Base-by-base conservation (phyloP, 2,113 vertebrate species). In the Takifugu flavidus region DNA sequence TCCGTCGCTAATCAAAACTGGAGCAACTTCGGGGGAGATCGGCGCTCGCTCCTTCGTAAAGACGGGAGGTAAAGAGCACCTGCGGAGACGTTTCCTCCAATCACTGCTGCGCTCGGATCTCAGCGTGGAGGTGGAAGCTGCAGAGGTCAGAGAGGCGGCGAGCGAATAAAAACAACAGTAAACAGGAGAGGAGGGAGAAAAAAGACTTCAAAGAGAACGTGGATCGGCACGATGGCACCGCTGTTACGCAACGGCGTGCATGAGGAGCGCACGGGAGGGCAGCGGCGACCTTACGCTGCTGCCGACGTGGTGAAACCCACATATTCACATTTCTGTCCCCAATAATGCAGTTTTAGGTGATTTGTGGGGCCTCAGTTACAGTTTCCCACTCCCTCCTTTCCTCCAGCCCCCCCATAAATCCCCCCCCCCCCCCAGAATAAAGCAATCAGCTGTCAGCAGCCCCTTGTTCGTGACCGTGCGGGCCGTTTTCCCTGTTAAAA, bases 361-460 rank as follows among this genome's bases (percentile, higher is more conserved):
- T 75, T 68, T 64, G 13, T 70, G 74, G 59, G 67, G 63, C 50
- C 70, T 65, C n/a, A 20, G 54, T 76, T 52, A 70, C 53, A 25
- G 31, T 56, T 31, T 61, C 53, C 25, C 51, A 11, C 64, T 71
- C 31, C 55, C 42, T 75, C 53, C 13, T 69, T 67, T 56, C 64
- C 50, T 66, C 55, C 62, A 46, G 42, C 45, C 53, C 53, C 62
- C 49, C 58, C 67, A 65, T 59, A 46, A 73, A 74, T 59, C 59
- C 61, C 53, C 3, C 60, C 61, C 56, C 8, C 46, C 49, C 71
- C 53, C 49, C 57, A 65, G 61, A 76, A 62, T 62, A 56, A 78
- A 83, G 58, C 78, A 75, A 75, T 80, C 74, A 1, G 13, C 81
- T 80, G 67, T 82, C 72, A 83, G 53, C 29, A 49, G 39, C 59